phyloP scores from a whole-genome alignment of 2,113 vertebrate species.

The Gobiocypris rarus region DNA sequence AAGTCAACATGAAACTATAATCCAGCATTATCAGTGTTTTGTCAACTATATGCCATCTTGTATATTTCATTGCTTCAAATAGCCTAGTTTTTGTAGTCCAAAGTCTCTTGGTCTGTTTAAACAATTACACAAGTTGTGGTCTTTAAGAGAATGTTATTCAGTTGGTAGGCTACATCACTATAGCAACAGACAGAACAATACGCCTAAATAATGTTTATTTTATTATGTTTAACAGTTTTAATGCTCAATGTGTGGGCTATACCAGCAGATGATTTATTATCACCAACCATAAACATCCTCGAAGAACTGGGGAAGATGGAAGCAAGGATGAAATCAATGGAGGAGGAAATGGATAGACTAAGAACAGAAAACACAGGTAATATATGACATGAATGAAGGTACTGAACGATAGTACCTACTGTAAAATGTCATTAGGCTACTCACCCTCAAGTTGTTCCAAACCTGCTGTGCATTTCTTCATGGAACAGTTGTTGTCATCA shows the following conservation, averaged over 20 bases:
- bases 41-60: neutral
- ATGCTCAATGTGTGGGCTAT: conserved; percentile 2
- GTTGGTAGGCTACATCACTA: neutral
- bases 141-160: neutral
- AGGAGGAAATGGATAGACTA: conserved; percentile 11
- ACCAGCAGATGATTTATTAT: conserved; percentile 16
- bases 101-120: conserved; percentile 7
- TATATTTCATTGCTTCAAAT: neutral
- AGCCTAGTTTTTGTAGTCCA: neutral
- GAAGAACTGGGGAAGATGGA: conserved; percentile 31
- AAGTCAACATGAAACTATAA: neutral
- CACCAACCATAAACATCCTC: conserved; percentile 7
- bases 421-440: too few species aligned
- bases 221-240: neutral
- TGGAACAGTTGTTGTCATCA: too few species aligned
- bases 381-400: too few species aligned
- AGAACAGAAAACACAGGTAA: conserved; percentile 19
- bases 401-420: too few species aligned
- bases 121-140: neutral
- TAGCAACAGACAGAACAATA: neutral
- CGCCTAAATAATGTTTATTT: neutral
- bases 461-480: too few species aligned
- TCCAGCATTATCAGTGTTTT: neutral
- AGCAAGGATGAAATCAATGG: conserved; percentile 9
- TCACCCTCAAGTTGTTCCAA: too few species aligned